phyloP scores from a whole-genome alignment of 2,888 invertebrate genomes.

The Bruchidius siliquastri region DNA sequence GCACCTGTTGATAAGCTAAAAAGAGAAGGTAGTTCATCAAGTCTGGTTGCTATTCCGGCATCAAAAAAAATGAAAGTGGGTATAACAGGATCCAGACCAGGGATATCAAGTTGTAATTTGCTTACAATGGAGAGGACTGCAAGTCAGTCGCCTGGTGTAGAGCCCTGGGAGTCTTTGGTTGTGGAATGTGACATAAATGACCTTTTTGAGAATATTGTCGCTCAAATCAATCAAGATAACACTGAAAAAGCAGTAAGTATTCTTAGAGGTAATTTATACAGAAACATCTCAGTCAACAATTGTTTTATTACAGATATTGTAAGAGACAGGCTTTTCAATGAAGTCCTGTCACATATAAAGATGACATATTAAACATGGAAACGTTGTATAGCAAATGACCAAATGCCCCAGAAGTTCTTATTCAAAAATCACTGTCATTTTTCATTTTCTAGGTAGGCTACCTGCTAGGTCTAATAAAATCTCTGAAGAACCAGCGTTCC shows the following conservation, averaged over 20 bases:
- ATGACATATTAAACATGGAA: too few relatives aligned
- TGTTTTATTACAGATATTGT: too few relatives aligned
- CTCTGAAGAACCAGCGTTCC: constrained; percentile 69
- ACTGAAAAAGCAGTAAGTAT: constrained; percentile 66
- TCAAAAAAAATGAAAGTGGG: constrained; percentile 57
- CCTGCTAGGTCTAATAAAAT: constrained; percentile 83
- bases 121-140: constrained; percentile 33
- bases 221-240: constrained; percentile 73
- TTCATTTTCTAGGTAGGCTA: constrained; percentile 57
- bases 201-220: constrained; percentile 68
- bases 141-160: constrained; percentile 40
- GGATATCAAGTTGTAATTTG: constrained; percentile 39
- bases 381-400: not conserved
- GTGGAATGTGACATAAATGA: constrained; percentile 78
- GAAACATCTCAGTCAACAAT: too few relatives aligned
- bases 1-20: constrained; percentile 60
- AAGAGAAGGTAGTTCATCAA: constrained; percentile 58
- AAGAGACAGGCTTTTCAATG: too few relatives aligned
- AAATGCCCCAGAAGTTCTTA: too few relatives aligned
- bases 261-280: too few relatives aligned
- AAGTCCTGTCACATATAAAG: too few relatives aligned
- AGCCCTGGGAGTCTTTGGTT: constrained; percentile 69
- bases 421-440: too few relatives aligned
- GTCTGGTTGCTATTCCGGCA: constrained; percentile 53
- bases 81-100: constrained; percentile 37